Base-by-base conservation (phyloP, 2,797 vertebrate genomes). In the Leontocebus nigricollis region DNA sequence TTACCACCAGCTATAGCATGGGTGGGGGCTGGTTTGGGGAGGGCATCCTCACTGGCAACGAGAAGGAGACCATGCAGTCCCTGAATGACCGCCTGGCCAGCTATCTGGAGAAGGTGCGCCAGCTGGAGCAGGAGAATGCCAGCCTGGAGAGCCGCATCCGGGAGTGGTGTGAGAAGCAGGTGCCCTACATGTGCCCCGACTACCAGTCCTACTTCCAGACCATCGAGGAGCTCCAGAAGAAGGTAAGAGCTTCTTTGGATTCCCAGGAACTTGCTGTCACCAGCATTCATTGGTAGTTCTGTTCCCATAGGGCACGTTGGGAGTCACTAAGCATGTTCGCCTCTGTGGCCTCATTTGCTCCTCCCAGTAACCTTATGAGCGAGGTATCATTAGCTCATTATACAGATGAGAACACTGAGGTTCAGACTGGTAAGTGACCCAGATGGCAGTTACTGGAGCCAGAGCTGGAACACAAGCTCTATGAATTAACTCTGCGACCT, bases 41-140 rank as follows among this genome's bases (percentile, higher is more conserved):
- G 57, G 97, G 98, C 2, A 75, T 98, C 59, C 95, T 98, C 73
- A 98, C 81, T 0, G 95, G 98, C 89, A 98, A 91, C 0, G 99
- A 99, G 98, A 99, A 99, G 98, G 99, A 99, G 98, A 99, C 99
- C 98, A 99, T 99, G 99, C 99, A 99, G 98, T 99, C 99, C 98
- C 98, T 99, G 97, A 99, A 99, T 0, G 99, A 99, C 97, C 99
- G 99, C 24, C 98, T 99, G 98, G 99, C 99, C 81, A 97, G 96
- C 97, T 99, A 99, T 98, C 98, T 99, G 98, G 99, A 99, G 2
- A 99, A 99, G 98, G 99, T 99, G 61, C 99, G 99, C 57, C 99
- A 98, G 81, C 98, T 99, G 98, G 99, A 99, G 98, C 90, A 2
- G 85, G 98, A 98, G 93, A 99, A 99, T 1, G 86, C 92, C 0